A percentile compares a stretch with the other conserved stretches of the same genome.
These are phyloP conservation scores for Brachionus plicatilis DNA, from an alignment of 1,140 invertebrate genomes.

Conservation along the genomic window DNA sequence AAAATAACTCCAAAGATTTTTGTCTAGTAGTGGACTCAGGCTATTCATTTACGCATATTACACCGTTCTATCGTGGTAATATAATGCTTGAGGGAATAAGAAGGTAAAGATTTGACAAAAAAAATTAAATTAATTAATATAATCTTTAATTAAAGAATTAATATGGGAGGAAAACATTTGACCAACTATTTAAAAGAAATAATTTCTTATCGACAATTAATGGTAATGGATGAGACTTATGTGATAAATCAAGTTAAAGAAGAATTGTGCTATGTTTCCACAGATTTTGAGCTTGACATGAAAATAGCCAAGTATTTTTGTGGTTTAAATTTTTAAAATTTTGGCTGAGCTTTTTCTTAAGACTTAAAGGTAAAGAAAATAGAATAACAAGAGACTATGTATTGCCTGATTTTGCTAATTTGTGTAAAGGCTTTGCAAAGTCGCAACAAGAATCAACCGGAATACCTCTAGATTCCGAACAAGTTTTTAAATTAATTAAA, in stretches of 20 bases:
- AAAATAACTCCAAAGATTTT: slow-evolving; percentile 23
- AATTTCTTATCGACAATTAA: slow-evolving; percentile 88
- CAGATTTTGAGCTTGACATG: slow-evolving; percentile 79
- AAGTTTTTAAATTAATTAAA: slow-evolving; percentile 36
- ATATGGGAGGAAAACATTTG: slow-evolving; percentile 90
- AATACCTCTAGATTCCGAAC: background rate
- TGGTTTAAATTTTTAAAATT: background rate
- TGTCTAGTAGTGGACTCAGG: slow-evolving; percentile 75
- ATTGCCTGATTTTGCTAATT: slow-evolving; percentile 83
- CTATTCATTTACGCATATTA: slow-evolving; percentile 89
- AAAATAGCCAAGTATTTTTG: slow-evolving; percentile 62
- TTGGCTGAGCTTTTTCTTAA: background rate
- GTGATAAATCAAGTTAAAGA: slow-evolving; percentile 98
- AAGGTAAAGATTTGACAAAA: slow-evolving; percentile 28
- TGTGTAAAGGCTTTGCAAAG: slow-evolving; percentile 72
- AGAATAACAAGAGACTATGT: slow-evolving; percentile 81
- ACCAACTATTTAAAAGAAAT: slow-evolving; percentile 98
- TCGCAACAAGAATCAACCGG: slow-evolving; percentile 52
- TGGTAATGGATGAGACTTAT: slow-evolving; percentile 98
- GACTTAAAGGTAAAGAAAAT: slow-evolving; percentile 53
- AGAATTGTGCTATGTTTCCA: slow-evolving; percentile 87
- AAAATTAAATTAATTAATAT: too few species aligned
- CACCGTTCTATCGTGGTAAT: slow-evolving; percentile 85
- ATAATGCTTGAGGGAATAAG: slow-evolving; percentile 64
- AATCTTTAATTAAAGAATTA: slow-evolving; percentile 62